A percentile compares a stretch with the other conserved stretches of the same genome.
Conservation (phyloP, 1,140 invertebrate species). For the Nixonia krombeini region DNA sequence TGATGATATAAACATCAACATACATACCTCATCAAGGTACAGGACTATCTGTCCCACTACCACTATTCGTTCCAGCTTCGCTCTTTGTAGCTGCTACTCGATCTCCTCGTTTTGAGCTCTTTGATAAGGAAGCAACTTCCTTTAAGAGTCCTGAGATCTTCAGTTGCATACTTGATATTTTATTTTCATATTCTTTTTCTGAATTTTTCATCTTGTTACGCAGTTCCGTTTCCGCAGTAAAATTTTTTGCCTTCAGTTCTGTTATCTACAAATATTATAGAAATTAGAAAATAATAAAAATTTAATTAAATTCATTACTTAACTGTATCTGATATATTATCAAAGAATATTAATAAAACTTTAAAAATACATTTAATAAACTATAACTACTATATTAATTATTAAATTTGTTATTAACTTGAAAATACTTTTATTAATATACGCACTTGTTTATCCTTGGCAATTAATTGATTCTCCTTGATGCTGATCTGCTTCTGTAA, state of each 20-base stretch:
- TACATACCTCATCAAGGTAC: conserved; percentile 68
- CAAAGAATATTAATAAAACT: not conserved
- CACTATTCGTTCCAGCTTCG: conserved; percentile 77
- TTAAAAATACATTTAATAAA: too few relatives aligned
- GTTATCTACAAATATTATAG: conserved; percentile 80
- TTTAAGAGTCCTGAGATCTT: conserved; percentile 85
- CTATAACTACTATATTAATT: too few relatives aligned
- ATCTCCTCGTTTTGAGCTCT: conserved; percentile 81
- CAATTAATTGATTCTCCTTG: conserved; percentile 89
- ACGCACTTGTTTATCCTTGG: conserved; percentile 91
- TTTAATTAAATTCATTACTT: not conserved
- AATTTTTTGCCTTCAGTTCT: conserved; percentile 92
- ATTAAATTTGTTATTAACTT: too few relatives aligned
- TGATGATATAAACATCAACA: too few relatives aligned
- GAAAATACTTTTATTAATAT: not conserved
- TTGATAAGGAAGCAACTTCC: conserved; percentile 88
- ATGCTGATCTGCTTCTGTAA: conserved; percentile 89
- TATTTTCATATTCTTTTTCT: conserved; percentile 85
- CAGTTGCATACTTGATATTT: conserved; percentile 83
- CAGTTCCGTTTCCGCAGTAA: conserved; percentile 88
- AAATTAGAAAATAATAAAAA: conserved; percentile 4
- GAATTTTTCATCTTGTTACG: conserved; percentile 86
- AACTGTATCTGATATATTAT: not conserved
- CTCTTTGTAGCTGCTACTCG: conserved; percentile 69
- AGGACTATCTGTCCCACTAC: conserved; percentile 83